Evolutionary conservation across 2,113 vertebrate genomes (phyloP).

Genomic region (Nettapus auritus): DNA sequence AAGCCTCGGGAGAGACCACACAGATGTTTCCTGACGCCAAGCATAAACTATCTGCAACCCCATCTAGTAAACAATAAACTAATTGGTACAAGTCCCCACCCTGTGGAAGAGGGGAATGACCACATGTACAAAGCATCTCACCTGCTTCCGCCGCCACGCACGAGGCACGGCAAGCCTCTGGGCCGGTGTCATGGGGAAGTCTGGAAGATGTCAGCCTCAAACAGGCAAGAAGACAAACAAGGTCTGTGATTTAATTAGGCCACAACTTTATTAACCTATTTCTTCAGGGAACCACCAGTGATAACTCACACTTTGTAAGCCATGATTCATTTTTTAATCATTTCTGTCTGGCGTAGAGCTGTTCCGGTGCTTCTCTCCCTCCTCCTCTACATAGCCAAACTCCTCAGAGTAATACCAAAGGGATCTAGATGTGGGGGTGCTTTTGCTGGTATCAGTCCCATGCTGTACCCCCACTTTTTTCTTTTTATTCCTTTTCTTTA

Average conservation of each 20-base stretch:
- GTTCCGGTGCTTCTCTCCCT: background rate
- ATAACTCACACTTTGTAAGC: background rate
- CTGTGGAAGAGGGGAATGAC: background rate
- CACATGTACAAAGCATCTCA: background rate
- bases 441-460: background rate
- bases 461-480: background rate
- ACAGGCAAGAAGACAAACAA: background rate
- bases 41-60: background rate
- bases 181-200: background rate
- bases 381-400: background rate
- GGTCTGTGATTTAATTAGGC: slow-evolving; percentile 22
- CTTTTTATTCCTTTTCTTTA: background rate
- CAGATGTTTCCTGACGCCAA: slow-evolving; percentile 1
- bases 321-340: slow-evolving; percentile 38
- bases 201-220: background rate
- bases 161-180: background rate
- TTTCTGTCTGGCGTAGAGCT: slow-evolving; percentile 34
- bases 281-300: background rate
- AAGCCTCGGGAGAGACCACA: background rate
- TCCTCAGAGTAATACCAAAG: background rate
- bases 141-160: background rate
- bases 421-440: too few species aligned
- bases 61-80: background rate
- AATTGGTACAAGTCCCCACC: background rate
- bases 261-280: slow-evolving; percentile 48